phyloP scores from a whole-genome alignment of 2,113 vertebrate species.

The Silurus asotus region DNA sequence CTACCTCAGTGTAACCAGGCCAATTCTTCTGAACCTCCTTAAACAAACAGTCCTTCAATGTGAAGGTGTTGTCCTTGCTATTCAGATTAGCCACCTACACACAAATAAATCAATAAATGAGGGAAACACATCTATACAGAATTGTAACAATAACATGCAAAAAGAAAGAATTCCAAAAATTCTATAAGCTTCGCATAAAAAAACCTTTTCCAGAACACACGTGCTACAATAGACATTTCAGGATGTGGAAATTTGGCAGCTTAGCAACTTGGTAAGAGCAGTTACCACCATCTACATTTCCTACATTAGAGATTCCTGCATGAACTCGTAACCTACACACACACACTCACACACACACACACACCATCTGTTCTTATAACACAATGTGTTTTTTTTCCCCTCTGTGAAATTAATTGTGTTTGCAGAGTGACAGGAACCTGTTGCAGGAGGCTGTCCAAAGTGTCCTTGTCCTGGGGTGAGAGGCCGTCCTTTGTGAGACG shows the following conservation, averaged over 20 bases:
- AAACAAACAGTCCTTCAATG: slow-evolving; percentile 87
- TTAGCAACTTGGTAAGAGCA: not conserved
- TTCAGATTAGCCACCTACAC: slow-evolving; percentile 89
- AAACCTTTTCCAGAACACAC: not conserved
- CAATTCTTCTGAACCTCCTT: slow-evolving; percentile 94
- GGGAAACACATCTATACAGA: not conserved
- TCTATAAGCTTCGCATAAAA: not conserved
- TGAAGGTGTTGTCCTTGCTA: slow-evolving; percentile 88
- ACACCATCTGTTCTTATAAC: not conserved
- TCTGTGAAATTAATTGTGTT: no score
- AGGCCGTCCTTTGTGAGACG: slow-evolving; percentile 94
- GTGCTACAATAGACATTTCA: not conserved
- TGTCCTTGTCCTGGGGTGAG: slow-evolving; percentile 83
- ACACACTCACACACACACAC: not conserved
- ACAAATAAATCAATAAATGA: not conserved
- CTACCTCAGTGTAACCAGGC: slow-evolving; percentile 94
- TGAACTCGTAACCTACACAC: not conserved
- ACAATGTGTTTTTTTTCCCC: not conserved
- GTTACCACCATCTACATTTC: not conserved
- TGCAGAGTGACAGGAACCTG: slow-evolving; percentile 75
- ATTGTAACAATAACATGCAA: not conserved
- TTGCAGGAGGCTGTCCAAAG: slow-evolving; percentile 87
- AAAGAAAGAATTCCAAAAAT: not conserved
- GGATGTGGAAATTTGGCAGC: not conserved
- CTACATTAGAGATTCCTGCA: not conserved